A percentile compares a stretch with the other conserved stretches of the same genome.
phyloP scores from a whole-genome alignment of 2,888 invertebrate genomes.

The Bugulina stolonifera region DNA sequence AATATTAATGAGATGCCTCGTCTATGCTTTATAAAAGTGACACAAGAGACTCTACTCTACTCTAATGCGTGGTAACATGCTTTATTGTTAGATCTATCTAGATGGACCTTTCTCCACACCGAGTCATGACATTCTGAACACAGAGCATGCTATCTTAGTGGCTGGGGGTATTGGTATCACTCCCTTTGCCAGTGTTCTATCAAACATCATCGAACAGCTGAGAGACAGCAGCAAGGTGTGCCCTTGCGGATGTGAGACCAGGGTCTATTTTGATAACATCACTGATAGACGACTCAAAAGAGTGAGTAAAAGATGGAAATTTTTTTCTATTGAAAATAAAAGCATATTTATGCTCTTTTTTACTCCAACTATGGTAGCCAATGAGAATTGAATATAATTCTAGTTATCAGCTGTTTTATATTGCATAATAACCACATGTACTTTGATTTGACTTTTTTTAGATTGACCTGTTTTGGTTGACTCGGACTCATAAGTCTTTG shows the following conservation, averaged over 20 bases:
- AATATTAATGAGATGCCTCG: too few relatives aligned
- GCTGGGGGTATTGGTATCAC: slow-evolving; percentile 6
- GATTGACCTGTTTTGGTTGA: slow-evolving; percentile 98
- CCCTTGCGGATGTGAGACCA: slow-evolving; percentile 1
- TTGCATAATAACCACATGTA: too few relatives aligned
- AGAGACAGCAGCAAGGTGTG: background rate
- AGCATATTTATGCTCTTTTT: too few relatives aligned
- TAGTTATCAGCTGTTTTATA: too few relatives aligned
- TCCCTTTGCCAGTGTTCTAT: background rate
- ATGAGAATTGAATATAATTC: too few relatives aligned
- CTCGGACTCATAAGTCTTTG: slow-evolving; percentile 86
- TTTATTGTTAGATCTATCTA: background rate
- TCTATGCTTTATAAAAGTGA: too few relatives aligned
- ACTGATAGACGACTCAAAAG: background rate
- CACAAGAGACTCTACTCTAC: too few relatives aligned
- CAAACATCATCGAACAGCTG: background rate
- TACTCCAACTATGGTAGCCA: too few relatives aligned
- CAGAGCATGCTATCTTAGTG: slow-evolving; percentile 8
- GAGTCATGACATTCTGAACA: background rate
- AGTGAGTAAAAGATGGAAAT: too few relatives aligned
- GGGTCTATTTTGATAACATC: background rate
- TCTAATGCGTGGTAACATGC: too few relatives aligned
- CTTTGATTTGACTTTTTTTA: too few relatives aligned
- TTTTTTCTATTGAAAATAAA: too few relatives aligned
- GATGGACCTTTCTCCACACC: slow-evolving; percentile 14